Base-by-base conservation (phyloP, 2,797 vertebrate genomes). In the Sciurus vulgaris region DNA sequence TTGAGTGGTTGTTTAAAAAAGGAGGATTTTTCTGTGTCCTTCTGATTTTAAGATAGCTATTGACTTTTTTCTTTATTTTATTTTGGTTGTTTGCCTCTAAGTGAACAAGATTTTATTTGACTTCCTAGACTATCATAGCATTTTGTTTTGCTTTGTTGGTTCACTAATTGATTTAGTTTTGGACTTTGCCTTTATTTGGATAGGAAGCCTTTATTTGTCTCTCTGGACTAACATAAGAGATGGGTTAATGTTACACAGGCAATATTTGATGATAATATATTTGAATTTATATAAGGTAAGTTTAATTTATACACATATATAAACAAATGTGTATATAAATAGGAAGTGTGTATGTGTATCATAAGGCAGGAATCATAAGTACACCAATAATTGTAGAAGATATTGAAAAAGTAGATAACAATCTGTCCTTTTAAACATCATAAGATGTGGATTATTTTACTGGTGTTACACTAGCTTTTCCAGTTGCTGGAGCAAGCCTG, bases 151-250 rank as follows among this genome's bases (percentile, higher is more conserved):
- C 4, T 92, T 69, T 59, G 12, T 67, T 76, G 33, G 2, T 49
- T 95, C 73, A 41, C 10, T 30, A 65, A 8, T 59, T 78, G 17
- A 30, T 91, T 92, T 85, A 85, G 70, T 91, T 85, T 85, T 41
- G 47, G 33, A 3, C 7, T 91, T 92, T 67, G 26, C 47, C 63
- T 96, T 89, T 85, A 77, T 73, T 82, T 79, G 11, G 9, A 63
- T n/a, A 51, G 22, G n/a, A 79, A 93, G 17, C 1, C 28, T 89
- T 89, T 77, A 77, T 88, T 89, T 93, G 18, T 20, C 3, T 89
- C 38, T 30, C 8, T 54, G 33, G 6, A 54, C 10, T 73, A 26
- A 76, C 12, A 5, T 30, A 87, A 47, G 38, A 95, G 24, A 87
- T 76, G 56, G 3, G 11, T 35, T 78, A 69, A 59, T 10, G 70